These are phyloP conservation scores for Nymphalis c-album DNA, from an alignment of 2,888 invertebrate species.

Conservation along the genomic window DNA sequence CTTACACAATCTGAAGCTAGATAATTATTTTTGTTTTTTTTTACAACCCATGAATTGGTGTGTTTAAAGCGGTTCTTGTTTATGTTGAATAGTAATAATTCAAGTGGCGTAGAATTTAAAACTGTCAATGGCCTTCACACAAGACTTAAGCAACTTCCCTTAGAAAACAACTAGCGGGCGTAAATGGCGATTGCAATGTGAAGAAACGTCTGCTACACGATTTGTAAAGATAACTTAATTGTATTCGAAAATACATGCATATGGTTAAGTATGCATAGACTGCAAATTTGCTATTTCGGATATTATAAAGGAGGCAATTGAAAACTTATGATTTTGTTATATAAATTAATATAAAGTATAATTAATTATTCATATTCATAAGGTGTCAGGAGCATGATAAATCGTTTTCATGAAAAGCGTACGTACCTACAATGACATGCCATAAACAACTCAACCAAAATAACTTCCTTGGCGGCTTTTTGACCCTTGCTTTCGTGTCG, in stretches of 20 bases:
- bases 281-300: too few species aligned
- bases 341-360: too few species aligned
- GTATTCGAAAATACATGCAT: slow-evolving; percentile 2
- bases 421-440: slow-evolving; percentile 21
- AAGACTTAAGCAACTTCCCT: slow-evolving; percentile 48
- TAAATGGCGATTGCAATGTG: slow-evolving; percentile 35
- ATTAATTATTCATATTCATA: too few species aligned
- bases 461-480: slow-evolving; percentile 31
- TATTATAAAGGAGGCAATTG: too few species aligned
- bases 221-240: slow-evolving; percentile 29
- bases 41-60: too few species aligned
- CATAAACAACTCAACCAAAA: not conserved
- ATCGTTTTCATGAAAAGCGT: slow-evolving; percentile 18
- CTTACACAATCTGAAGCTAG: not conserved
- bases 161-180: slow-evolving; percentile 44
- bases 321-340: too few species aligned
- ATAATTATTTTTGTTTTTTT: not conserved
- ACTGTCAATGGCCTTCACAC: slow-evolving; percentile 27
- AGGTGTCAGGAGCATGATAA: too few species aligned
- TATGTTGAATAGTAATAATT: not conserved
- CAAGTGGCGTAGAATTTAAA: not conserved
- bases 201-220: slow-evolving; percentile 30
- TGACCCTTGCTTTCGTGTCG: slow-evolving; percentile 43
- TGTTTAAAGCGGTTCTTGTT: not conserved
- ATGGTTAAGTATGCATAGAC: not conserved